These are phyloP conservation scores for Agraylea sexmaculata DNA, from an alignment of 1,140 invertebrate genomes.

Conservation along the genomic window DNA sequence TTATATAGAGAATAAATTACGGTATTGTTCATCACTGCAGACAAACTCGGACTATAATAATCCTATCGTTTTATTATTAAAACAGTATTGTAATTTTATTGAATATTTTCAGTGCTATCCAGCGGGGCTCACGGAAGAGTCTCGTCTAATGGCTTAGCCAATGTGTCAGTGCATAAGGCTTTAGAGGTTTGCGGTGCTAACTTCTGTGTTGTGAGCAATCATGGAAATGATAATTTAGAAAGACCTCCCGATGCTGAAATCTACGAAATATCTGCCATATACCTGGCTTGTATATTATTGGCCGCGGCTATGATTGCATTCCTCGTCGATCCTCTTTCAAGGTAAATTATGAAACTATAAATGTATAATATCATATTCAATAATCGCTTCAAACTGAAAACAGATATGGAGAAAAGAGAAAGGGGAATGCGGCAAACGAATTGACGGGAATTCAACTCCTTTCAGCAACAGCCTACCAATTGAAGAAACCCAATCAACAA, in stretches of 20 bases:
- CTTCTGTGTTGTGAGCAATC: constrained; percentile 59
- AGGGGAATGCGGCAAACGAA: constrained; percentile 46
- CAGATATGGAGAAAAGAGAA: constrained; percentile 77
- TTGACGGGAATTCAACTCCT: constrained; percentile 68
- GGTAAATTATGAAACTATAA: constrained; percentile 46
- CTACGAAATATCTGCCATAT: constrained; percentile 79
- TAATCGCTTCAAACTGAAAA: background rate
- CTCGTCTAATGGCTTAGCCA: constrained; percentile 24
- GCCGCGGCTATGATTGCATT: constrained; percentile 76
- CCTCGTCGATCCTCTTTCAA: constrained; percentile 80
- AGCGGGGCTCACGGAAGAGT: constrained; percentile 57
- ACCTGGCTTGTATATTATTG: constrained; percentile 71
- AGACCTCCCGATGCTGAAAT: constrained; percentile 72
- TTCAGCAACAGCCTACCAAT: constrained; percentile 79
- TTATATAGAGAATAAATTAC: too few species aligned
- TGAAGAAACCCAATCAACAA: constrained; percentile 82
- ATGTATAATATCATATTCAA: background rate
- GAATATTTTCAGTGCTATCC: constrained; percentile 52
- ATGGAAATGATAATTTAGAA: constrained; percentile 56
- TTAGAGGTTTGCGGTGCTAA: constrained; percentile 66
- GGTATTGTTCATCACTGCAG: too few species aligned
- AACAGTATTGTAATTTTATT: constrained; percentile 13
- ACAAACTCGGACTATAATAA: background rate
- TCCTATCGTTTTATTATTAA: background rate
- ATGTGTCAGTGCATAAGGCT: constrained; percentile 34